A percentile compares a stretch with the other conserved stretches of the same genome.
phyloP scores from a whole-genome alignment of 2,797 vertebrate species.

The Botia almorhae region DNA sequence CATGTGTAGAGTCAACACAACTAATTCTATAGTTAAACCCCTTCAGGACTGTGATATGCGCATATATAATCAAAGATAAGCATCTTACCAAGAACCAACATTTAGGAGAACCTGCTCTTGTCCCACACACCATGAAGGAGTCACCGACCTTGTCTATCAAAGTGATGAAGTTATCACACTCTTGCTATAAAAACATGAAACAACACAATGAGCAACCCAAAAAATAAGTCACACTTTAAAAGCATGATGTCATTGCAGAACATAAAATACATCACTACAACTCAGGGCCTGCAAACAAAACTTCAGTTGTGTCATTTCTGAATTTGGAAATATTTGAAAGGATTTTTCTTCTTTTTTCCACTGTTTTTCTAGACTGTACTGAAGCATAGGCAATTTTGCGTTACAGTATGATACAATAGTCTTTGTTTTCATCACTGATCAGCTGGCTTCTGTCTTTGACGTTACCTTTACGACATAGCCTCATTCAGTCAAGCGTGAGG shows the following conservation, averaged over 20 bases:
- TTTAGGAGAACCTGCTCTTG: conserved; percentile 80
- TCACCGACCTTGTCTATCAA: conserved; percentile 83
- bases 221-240: not conserved
- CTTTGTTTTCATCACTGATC: conserved; percentile 16
- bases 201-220: conserved; percentile 20
- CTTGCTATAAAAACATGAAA: conserved; percentile 67
- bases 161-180: conserved; percentile 85
- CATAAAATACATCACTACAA: too few species aligned
- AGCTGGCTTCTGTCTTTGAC: conserved; percentile 22
- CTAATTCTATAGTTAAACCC: too few species aligned
- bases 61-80: not conserved
- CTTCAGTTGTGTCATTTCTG: too few species aligned
- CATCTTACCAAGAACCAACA: conserved; percentile 85
- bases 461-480: conserved; percentile 53
- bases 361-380: too few species aligned
- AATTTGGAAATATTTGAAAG: not conserved
- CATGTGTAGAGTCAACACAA: too few species aligned
- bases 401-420: not conserved
- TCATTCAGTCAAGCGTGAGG: conserved; percentile 58
- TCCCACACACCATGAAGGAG: conserved; percentile 80
- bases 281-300: too few species aligned
- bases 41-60: not conserved
- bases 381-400: not conserved
- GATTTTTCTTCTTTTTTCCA: not conserved
- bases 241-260: too few species aligned